Percentiles rank a stretch among this genome's conserved stretches.
Evolutionary conservation across 2,797 vertebrate species (phyloP).

Genomic region (Myotis myotis): DNA sequence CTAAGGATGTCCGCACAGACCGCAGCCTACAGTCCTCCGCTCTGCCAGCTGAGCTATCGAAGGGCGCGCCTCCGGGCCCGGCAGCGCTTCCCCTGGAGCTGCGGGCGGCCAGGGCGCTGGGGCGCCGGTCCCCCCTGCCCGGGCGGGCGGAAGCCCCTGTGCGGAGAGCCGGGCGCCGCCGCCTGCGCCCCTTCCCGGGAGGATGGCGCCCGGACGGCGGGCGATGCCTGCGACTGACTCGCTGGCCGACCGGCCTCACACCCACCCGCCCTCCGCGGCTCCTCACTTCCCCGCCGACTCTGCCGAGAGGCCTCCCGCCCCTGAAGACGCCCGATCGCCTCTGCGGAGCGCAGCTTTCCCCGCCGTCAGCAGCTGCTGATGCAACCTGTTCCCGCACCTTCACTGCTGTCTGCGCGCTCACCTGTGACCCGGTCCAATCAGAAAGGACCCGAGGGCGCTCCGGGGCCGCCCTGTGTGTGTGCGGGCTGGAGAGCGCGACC

Average conservation of each 20-base stretch:
- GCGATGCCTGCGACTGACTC: too few species aligned
- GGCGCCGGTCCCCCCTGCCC: too few species aligned
- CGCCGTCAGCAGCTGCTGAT: neutral
- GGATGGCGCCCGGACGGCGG: neutral
- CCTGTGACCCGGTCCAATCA: neutral
- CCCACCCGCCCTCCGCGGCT: neutral
- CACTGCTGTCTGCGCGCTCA: neutral
- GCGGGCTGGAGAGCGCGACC: neutral
- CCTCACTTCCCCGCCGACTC: neutral
- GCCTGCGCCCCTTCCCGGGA: neutral
- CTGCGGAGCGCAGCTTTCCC: neutral
- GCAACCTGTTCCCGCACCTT: neutral
- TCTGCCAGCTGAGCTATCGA: conserved; percentile 88
- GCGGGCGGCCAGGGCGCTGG: neutral
- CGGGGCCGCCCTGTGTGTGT: neutral
- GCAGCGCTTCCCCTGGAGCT: neutral
- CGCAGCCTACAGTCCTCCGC: conserved; percentile 72
- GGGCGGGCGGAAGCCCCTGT: neutral
- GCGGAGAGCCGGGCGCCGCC: neutral
- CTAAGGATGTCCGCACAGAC: conserved; percentile 84
- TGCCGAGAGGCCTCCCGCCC: neutral
- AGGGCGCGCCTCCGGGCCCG: conserved; percentile 35
- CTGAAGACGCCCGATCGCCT: neutral
- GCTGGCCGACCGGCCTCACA: too few species aligned
- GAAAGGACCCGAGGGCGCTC: neutral